Percentiles rank a stretch among this genome's conserved stretches.
Conservation (phyloP, 2,797 vertebrate genomes). For the Pangasius krempfi region DNA sequence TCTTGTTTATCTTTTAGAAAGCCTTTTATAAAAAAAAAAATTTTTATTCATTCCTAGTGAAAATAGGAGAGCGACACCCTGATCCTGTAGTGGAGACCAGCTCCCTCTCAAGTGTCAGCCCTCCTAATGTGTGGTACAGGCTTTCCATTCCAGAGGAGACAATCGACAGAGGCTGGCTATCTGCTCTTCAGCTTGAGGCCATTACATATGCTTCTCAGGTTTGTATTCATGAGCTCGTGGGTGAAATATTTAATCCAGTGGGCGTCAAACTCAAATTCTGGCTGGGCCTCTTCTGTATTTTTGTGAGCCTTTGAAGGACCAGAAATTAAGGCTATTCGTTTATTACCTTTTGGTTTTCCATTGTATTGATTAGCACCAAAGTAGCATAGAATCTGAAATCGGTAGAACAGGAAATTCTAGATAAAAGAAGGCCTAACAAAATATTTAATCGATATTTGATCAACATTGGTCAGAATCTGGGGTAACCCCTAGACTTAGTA, state of each 20-base stretch:
- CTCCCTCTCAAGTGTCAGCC: conserved; percentile 93
- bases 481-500: neutral
- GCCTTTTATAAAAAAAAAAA: conserved; percentile 9
- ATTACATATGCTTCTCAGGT: conserved; percentile 97
- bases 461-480: neutral
- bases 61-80: conserved; percentile 93
- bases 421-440: too few species aligned
- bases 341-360: neutral
- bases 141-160: conserved; percentile 92
- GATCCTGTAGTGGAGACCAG: conserved; percentile 97
- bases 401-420: too few species aligned
- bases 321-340: neutral
- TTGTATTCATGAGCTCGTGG: conserved; percentile 6
- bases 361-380: neutral
- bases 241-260: neutral
- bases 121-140: conserved; percentile 97
- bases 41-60: conserved; percentile 75
- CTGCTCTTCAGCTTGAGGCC: conserved; percentile 95
- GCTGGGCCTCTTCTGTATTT: neutral
- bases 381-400: neutral
- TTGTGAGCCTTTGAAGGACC: neutral
- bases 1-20: neutral
- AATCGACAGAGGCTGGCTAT: conserved; percentile 92
- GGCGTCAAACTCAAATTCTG: neutral
- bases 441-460: neutral